These are phyloP conservation scores for Geophilus truncorum DNA, from an alignment of 2,888 invertebrate species.

Conservation along the genomic window DNA sequence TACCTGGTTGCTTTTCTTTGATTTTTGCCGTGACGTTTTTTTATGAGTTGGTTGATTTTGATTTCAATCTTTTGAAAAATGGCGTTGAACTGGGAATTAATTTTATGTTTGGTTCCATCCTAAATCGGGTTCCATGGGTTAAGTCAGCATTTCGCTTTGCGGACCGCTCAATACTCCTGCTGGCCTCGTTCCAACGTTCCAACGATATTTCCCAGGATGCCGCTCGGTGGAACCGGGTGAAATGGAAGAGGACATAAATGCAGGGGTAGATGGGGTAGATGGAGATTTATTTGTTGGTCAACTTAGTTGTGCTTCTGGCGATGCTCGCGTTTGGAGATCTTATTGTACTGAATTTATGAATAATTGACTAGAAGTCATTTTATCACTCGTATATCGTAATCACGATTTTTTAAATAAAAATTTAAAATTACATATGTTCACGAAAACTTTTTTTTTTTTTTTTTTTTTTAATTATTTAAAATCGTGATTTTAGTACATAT, in stretches of 20 bases:
- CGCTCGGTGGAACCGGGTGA: background rate
- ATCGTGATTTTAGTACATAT: too few species aligned
- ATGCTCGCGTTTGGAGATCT: too few species aligned
- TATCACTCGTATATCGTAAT: too few species aligned
- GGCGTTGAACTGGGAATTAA: background rate
- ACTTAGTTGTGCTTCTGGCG: too few species aligned
- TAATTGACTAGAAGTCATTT: too few species aligned
- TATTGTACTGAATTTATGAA: too few species aligned
- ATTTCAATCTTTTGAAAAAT: background rate
- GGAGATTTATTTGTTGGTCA: too few species aligned
- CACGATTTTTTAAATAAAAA: too few species aligned
- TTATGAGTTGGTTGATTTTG: background rate
- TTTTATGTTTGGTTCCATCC: background rate
- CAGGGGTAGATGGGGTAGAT: background rate
- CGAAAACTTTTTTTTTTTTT: too few species aligned
- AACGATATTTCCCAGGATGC: background rate
- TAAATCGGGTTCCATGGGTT: background rate
- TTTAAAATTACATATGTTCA: too few species aligned
- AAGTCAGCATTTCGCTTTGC: background rate
- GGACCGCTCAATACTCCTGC: background rate
- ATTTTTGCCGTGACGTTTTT: background rate
- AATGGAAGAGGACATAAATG: background rate
- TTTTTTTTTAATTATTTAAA: too few species aligned
- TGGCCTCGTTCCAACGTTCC: conserved; percentile 5
- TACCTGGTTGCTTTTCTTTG: background rate